Evolutionary conservation across 2,113 vertebrate species (phyloP).

Genomic region (Psophia crepitans): DNA sequence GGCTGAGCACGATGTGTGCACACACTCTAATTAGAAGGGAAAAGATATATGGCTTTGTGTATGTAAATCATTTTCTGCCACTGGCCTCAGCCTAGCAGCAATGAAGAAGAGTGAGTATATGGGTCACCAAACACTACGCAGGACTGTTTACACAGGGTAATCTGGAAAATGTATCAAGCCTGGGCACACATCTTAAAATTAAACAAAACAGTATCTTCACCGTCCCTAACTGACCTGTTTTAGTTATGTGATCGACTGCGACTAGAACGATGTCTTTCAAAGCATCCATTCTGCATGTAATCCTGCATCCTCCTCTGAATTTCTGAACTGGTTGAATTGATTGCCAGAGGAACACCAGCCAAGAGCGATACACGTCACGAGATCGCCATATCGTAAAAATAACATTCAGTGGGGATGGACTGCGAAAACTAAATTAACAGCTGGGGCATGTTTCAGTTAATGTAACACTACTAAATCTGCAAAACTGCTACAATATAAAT

Average conservation of each 20-base stretch:
- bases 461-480: not conserved
- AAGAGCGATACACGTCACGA: not conserved
- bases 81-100: not conserved
- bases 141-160: not conserved
- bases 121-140: not conserved
- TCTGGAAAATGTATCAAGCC: not conserved
- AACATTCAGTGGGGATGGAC: not conserved
- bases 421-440: conserved; percentile 2
- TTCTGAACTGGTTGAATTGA: not conserved
- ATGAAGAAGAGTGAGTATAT: not conserved
- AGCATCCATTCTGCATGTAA: not conserved
- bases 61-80: not conserved
- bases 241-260: not conserved
- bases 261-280: not conserved
- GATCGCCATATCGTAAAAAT: not conserved
- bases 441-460: not conserved
- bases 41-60: not conserved
- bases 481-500: not conserved
- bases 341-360: not conserved
- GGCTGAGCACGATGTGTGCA: not conserved
- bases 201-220: not conserved
- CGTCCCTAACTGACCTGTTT: not conserved
- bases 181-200: not conserved
- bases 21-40: not conserved
- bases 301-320: not conserved